These are phyloP conservation scores for Caenorhabditis wallacei DNA, from an alignment of 2,888 invertebrate genomes.

Conservation along the genomic window DNA sequence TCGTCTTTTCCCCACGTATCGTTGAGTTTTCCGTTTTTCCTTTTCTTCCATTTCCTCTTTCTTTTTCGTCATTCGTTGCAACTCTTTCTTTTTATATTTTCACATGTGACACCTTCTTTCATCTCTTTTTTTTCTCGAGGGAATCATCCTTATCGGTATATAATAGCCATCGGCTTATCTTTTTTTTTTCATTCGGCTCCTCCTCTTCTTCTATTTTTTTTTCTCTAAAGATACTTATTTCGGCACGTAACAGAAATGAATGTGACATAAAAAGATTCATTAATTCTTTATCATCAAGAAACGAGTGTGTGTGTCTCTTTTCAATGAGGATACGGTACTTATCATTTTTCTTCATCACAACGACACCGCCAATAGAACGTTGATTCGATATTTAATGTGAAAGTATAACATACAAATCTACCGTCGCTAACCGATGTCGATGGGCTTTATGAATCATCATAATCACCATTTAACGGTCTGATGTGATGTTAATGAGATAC, in stretches of 20 bases:
- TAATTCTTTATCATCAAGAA: constrained; percentile 48
- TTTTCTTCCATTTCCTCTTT: constrained; percentile 17
- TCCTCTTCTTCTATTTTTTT: constrained; percentile 18
- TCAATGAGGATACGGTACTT: constrained; percentile 57
- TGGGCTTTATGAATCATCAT: constrained; percentile 49
- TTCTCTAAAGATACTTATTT: constrained; percentile 23
- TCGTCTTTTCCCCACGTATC: constrained; percentile 41
- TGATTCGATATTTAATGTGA: constrained; percentile 50
- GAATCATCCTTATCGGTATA: constrained; percentile 55
- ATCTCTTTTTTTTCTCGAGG: constrained; percentile 4
- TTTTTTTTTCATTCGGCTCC: constrained; percentile 22
- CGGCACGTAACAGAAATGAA: constrained; percentile 43
- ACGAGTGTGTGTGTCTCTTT: constrained; percentile 13
- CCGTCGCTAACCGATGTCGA: constrained; percentile 11
- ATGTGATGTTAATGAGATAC: constrained; percentile 50
- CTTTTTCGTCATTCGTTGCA: constrained; percentile 46
- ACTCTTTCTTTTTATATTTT: constrained; percentile 38
- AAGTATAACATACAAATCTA: constrained; percentile 27
- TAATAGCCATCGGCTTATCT: constrained; percentile 30
- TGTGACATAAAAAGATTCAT: constrained; percentile 25
- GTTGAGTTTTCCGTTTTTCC: constrained; percentile 39
- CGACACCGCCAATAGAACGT: constrained; percentile 9
- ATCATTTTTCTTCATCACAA: constrained; percentile 37
- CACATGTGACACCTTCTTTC: constrained; percentile 44
- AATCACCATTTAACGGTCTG: constrained; percentile 29